Evolutionary conservation across 2,888 invertebrate species (phyloP), one percentile per base, ranked within the genome.

Genomic region (Ornithoptera alexandrae): DNA sequence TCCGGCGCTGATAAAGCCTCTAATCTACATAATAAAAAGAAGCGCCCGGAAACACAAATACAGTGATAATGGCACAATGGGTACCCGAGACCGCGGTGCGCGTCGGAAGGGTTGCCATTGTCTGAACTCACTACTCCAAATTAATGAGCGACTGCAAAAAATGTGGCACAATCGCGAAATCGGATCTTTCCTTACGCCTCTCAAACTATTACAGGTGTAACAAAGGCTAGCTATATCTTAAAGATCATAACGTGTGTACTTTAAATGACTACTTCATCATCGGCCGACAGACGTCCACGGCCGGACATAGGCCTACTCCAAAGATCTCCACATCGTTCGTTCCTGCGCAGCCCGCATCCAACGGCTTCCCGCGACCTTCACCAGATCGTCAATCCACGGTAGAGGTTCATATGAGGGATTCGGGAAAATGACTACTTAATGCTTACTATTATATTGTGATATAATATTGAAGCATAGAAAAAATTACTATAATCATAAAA

Each of bases 11-110:
- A 87, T 88, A 86, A 85, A 88, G 79, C 84, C 84, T 83, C 81
- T 89, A 88, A 92, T 92, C 88, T 91, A 81, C 92, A 92, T 92
- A 84, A 90, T 91, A 92, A 91, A 89, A 88, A 88, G 90, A 89
- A 79, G 88, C 84, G 80, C 75, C 85, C 85, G 88, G 89, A 86
- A 85, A 88, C 80, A 84, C 84, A 84, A 86, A 84, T 83, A 86
- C 89, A 84, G 83, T 85, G 88, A 88, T 88, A 88, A 85, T 83
- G 80, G 79, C 77, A 88, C 89, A 88, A 90, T 84, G 82, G 86
- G 74, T 75, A 75, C 70, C 70, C 72, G 78, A 84, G 83, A 83
- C 85, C 84, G 81, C 84, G 83, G 71, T 65, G 77, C 73, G 78
- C 81, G 78, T 75, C 78, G 81, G 84, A 86, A 90, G 90, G 92